These are phyloP conservation scores for Peromyscus maniculatus DNA, from an alignment of 2,113 vertebrate genomes.

Conservation along the genomic window DNA sequence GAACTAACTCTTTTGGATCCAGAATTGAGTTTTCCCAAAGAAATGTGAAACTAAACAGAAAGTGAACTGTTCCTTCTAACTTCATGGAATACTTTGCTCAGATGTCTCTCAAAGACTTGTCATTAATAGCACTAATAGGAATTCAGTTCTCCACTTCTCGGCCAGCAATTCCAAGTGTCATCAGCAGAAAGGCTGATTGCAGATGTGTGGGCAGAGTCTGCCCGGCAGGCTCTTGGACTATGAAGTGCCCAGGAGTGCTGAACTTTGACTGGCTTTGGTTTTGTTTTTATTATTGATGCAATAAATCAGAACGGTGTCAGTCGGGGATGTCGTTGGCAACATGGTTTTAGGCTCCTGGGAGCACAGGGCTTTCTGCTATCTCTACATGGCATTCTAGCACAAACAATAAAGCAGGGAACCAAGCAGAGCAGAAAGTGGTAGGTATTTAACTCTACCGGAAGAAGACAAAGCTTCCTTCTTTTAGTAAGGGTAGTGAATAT, in stretches of 20 bases:
- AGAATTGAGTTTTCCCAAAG: background rate
- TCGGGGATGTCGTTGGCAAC: slow-evolving; percentile 28
- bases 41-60: slow-evolving; percentile 37
- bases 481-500: background rate
- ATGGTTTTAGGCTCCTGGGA: background rate
- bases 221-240: background rate
- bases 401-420: slow-evolving; percentile 25
- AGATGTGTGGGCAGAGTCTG: background rate
- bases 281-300: slow-evolving; percentile 38
- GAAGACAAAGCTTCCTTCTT: background rate
- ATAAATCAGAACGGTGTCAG: slow-evolving; percentile 61
- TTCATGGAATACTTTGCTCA: background rate
- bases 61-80: background rate
- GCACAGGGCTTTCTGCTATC: background rate
- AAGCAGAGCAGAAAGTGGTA: background rate
- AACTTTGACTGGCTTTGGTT: slow-evolving; percentile 51
- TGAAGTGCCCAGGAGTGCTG: background rate
- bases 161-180: background rate
- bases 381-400: background rate
- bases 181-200: background rate
- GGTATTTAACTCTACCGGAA: background rate
- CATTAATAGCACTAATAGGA: background rate
- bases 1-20: background rate
- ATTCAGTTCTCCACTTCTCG: background rate
- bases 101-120: background rate